Base-by-base conservation (phyloP, 2,888 invertebrate genomes). In the Ernsta delagoae region DNA sequence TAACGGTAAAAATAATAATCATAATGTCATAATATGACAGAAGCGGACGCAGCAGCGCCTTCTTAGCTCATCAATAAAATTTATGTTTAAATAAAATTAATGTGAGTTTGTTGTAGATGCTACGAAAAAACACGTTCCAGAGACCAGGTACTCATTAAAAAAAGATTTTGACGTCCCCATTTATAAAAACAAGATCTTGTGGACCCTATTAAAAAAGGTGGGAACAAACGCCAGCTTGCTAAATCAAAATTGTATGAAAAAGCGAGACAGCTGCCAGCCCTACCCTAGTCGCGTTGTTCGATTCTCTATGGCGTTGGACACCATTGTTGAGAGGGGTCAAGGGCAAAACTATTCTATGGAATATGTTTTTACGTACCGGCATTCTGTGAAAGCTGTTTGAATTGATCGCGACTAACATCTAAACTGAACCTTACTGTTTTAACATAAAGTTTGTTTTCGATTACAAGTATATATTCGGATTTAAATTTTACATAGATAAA, bases 301-400 rank as follows among this genome's bases (percentile, higher is more conserved):
- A 68, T 68, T 68, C 62, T 62, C 62, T 62, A 62, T 68, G 68
- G 62, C 57, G 62, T 57, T 68, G 62, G 68, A 68, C 57, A 57
- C 67, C 61, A 68, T 68, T 68, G 68, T 68, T 39, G 62, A 48
- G 41, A 50, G 62, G 57, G 68, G 68, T 68, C 68, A 68, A 68
- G 68, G 68, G 68, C 68, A 62, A 59, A 57, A 68, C 62, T 57
- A 39, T 68, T 63, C 62, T 68, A 68, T 50, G 62, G 54, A 68
- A 57, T 50, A 63, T 68, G 57, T 68, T 68, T 66, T 68, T 63
- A 56, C 62, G 24, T 16, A 16, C 11, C 48, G 62, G 57, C 43
- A 56, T 50, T 68, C 48, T 68, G 50, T 48, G 68, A 68, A 62
- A 59, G 68, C 62, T 59, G 11, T 57, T 68, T 68, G 48, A 59